Conservation (phyloP, 2,797 vertebrate species). For the Gadopsis marmoratus region DNA sequence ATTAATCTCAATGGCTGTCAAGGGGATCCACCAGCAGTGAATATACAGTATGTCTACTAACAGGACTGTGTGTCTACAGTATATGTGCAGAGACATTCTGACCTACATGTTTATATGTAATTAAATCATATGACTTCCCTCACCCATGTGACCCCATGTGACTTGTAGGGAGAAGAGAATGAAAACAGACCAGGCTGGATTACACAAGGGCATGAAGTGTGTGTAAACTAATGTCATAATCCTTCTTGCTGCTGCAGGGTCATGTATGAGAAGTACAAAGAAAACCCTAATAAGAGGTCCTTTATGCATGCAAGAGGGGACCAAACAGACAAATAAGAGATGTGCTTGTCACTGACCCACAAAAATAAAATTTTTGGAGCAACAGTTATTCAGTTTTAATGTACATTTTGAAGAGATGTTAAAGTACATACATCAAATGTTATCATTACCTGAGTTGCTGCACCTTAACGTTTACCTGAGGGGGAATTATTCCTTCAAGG, state of each 20-base stretch:
- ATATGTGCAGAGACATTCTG: slow-evolving; percentile 27
- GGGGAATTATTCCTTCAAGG: not conserved
- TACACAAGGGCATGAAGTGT: slow-evolving; percentile 43
- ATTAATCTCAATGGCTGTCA: not conserved
- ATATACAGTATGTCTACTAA: slow-evolving; percentile 19
- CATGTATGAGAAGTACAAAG: not conserved
- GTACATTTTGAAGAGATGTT: not conserved
- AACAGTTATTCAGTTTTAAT: no score
- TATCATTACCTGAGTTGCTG: not conserved
- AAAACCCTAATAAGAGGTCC: not conserved
- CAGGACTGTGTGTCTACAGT: slow-evolving; percentile 19
- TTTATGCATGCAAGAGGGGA: not conserved
- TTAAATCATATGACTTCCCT: slow-evolving; percentile 73
- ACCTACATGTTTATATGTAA: slow-evolving; percentile 29
- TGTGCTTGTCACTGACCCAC: not conserved
- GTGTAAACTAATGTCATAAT: slow-evolving; percentile 38
- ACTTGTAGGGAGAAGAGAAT: slow-evolving; percentile 44
- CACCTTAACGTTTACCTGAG: not conserved
- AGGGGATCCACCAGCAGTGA: not conserved
- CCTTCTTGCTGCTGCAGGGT: slow-evolving; percentile 23
- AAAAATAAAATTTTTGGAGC: no score
- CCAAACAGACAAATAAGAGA: not conserved
- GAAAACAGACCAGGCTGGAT: slow-evolving; percentile 37
- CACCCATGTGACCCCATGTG: slow-evolving; percentile 74
- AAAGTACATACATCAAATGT: no score